Base-by-base conservation (phyloP, 2,888 invertebrate species). In the Pyralis farinalis region DNA sequence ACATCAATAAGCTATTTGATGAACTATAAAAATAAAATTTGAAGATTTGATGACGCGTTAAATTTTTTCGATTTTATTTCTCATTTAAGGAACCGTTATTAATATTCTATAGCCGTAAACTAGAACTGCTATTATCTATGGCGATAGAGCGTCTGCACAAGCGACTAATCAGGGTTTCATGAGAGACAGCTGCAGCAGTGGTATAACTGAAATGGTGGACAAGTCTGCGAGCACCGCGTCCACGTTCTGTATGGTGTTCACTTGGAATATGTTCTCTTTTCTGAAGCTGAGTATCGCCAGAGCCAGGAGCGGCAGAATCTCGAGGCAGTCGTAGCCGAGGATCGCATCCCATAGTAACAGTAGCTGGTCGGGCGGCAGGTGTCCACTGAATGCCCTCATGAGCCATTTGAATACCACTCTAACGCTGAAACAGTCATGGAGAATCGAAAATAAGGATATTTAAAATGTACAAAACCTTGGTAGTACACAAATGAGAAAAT, bases 391-490 rank as follows among this genome's bases (percentile, higher is more conserved):
- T 1, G 96, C 98, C 49, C 98, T 90, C 94, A 98, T 98, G 33
- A 98, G 79, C 98, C 98, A 98, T 78, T 98, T 98, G 74, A 98
- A 97, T 1, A 97, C 97, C 16, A 98, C 93, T 61, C 95, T 92
- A 39, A 98, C 91, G 1, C 98, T 98, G 72, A 7, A 74, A 47
- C 8, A 8, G n/a, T 25, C 11, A 11, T 11, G 69, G 62, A 28
- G 35, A 51, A 20, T 27, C 25, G 3, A 27, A 31, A 27, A 27
- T 27, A n/a, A n/a, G n/a, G 27, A n/a, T n/a, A 27, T 27, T 4
- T 3, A 27, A 9, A n/a, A n/a, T n/a, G n/a, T n/a, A n/a, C n/a
- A n/a, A n/a, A n/a, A n/a, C n/a, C n/a, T n/a, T n/a, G n/a, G n/a
- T n/a, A n/a, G n/a, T n/a, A n/a, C n/a, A n/a, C n/a, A n/a, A n/a